These are phyloP conservation scores for Calephelis nemesis DNA, from an alignment of 1,140 invertebrate species.

Conservation along the genomic window DNA sequence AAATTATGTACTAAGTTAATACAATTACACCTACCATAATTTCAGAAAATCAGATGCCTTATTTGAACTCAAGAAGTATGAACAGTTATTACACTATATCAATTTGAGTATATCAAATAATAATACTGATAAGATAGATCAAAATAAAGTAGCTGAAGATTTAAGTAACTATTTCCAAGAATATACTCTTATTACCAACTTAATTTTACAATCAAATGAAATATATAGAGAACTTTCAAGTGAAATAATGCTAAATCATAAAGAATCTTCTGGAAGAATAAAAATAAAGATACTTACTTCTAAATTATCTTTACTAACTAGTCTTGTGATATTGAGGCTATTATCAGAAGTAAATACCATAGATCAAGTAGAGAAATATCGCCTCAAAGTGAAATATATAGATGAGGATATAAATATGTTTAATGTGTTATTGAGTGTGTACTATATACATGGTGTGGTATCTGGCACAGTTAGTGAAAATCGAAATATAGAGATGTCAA, in stretches of 20 bases:
- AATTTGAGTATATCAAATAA: constrained; percentile 32
- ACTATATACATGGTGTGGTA: constrained; percentile 64
- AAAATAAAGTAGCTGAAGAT: constrained; percentile 4
- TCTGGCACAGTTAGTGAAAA: constrained; percentile 53
- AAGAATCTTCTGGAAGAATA: constrained; percentile 16
- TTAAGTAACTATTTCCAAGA: constrained; percentile 38
- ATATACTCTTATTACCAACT: constrained; percentile 33
- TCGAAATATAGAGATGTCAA: constrained; percentile 43
- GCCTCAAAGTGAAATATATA: constrained; percentile 83
- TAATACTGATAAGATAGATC: background rate
- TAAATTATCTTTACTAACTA: constrained; percentile 71
- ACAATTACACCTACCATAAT: constrained; percentile 29
- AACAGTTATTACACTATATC: constrained; percentile 46
- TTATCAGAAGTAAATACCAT: constrained; percentile 76
- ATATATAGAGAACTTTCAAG: constrained; percentile 36
- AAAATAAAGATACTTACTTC: constrained; percentile 53
- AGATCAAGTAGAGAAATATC: constrained; percentile 87
- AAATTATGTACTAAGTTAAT: constrained; percentile 2
- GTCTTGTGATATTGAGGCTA: constrained; percentile 64
- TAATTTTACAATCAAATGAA: constrained; percentile 38
- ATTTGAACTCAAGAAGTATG: constrained; percentile 58
- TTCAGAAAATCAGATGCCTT: constrained; percentile 53
- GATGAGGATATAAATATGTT: constrained; percentile 81
- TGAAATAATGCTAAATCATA: constrained; percentile 4
- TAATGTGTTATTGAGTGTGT: constrained; percentile 57